Base-by-base conservation (phyloP, 2,888 invertebrate species). In the Mycalesis mineus region DNA sequence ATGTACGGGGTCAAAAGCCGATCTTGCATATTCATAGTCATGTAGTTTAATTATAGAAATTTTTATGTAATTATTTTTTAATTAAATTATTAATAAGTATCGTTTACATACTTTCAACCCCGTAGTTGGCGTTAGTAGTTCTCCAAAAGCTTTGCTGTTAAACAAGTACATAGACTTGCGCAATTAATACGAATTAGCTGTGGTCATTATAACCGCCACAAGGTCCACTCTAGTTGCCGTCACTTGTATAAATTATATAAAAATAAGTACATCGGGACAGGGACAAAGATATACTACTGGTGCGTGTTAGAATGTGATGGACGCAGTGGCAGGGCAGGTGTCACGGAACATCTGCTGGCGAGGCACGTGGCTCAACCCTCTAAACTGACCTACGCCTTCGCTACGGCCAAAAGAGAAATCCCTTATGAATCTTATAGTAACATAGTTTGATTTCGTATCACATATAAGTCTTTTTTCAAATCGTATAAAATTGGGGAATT, bases 161-260 rank as follows among this genome's bases (percentile, higher is more conserved):
- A 11, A 3, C 36, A 53, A 36, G 49, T 48, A 37, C 47, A 37
- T 41, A 14, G 29, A 68, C 65, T 68, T 68, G 70, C 65, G 75
- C 74, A 84, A 82, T 83, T 82, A 83, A 80, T 72, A 80, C 73
- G 69, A 68, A 74, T 65, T 74, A 74, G 69, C 75, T 75, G 77
- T 78, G 81, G 80, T 80, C 83, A 85, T 85, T 85, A 83, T 81
- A 84, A 85, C 82, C 75, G 83, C 81, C 80, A 75, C 77, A 75
- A 77, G 82, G 82, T 78, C 80, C 84, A 82, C 85, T 84, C 88
- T 88, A 88, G 85, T 86, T 87, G 86, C 88, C 84, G 80, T 84
- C 84, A 87, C 81, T 82, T 82, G 85, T 87, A 88, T 88, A 88
- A 86, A 88, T 87, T 89, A 86, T 85, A 87, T 87, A 84, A 88